A percentile compares a stretch with the other conserved stretches of the same genome.
Evolutionary conservation across 2,113 vertebrate species (phyloP).

Genomic region (Apus apus): DNA sequence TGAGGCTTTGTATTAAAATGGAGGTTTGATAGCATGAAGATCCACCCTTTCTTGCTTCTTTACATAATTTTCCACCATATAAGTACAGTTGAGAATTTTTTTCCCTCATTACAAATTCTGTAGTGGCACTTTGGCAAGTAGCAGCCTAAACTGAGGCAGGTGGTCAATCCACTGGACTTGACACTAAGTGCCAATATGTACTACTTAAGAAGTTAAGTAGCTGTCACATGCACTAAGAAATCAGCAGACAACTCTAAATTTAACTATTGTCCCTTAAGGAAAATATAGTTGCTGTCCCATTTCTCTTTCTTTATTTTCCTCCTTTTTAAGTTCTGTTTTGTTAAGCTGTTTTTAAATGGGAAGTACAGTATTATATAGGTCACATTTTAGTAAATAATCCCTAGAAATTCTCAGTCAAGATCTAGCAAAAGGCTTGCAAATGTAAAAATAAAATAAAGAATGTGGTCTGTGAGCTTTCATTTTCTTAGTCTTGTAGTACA

Average conservation of each 20-base stretch:
- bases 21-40: background rate
- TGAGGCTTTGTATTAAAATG: background rate
- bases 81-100: background rate
- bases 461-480: background rate
- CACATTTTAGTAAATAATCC: background rate
- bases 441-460: background rate
- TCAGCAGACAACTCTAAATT: background rate
- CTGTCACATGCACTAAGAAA: background rate
- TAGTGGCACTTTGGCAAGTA: background rate
- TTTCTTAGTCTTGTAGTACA: background rate
- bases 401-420: background rate
- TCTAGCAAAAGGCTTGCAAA: background rate
- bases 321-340: background rate
- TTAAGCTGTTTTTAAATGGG: background rate
- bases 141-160: background rate
- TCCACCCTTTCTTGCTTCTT: background rate
- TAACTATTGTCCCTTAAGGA: background rate
- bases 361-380: background rate
- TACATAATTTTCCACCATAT: background rate
- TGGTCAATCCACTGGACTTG: background rate
- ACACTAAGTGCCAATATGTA: background rate
- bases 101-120: background rate
- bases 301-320: background rate
- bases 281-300: background rate
- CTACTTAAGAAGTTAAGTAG: background rate